Evolutionary conservation across 2,113 vertebrate genomes (phyloP), one percentile per base, ranked within the genome.

Genomic region (Himantopus leucocephalus): DNA sequence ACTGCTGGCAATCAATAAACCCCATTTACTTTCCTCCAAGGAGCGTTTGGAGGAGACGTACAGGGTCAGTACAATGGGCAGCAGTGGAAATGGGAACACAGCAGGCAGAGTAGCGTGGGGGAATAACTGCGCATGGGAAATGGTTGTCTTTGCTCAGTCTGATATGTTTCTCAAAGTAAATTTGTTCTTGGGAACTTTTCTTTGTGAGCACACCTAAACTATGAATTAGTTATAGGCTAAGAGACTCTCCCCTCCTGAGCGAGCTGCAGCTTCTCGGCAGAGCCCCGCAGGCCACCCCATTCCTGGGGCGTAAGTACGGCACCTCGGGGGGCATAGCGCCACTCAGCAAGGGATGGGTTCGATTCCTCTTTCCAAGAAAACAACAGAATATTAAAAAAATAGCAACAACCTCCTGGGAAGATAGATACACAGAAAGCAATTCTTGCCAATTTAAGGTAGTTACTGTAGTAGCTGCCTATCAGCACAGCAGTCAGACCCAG

Each of bases 221-320:
- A 21, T 37, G 56, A 48, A 84, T 50, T 60, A 66, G 23, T 45
- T 71, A 45, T 1, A 43, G 52, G 34, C 35, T 27, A 35, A 35
- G 58, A 41, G 34, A 50, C n/a, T 43, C 59, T 47, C 20, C 37
- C 39, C 70, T 59, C 17, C 90, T 12, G 20, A 63, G 11, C 3
- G 2, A 37, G n/a, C 73, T 64, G 78, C 56, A 53, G 63, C 56
- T 53, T 26, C 74, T 29, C 37, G 23, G 16, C n/a, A 83, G 53
- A 27, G 6, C 20, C 53, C 14, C 23, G 1, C 29, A 24, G 41
- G 39, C 35, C 29, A 45, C 30, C 32, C 19, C 0, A 0, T 10
- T 35, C 27, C 47, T 9, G 30, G 24, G 35, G 24, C 62, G 63
- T 18, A 26, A 70, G 55, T 3, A 1, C 32, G 37, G 64, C 47